These are phyloP conservation scores for Cinara cedri DNA, from an alignment of 2,888 invertebrate genomes.

Conservation along the genomic window DNA sequence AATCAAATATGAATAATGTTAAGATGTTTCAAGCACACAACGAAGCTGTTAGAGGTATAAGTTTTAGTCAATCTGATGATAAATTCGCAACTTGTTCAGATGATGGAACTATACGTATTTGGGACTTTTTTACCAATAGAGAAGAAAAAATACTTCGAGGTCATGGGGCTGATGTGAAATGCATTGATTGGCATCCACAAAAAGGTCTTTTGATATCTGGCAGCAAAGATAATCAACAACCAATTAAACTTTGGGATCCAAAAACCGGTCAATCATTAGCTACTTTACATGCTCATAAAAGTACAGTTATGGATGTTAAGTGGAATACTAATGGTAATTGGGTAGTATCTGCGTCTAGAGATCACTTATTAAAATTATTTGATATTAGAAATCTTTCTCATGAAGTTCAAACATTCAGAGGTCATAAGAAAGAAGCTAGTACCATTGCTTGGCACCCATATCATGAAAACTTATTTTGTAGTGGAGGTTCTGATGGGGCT, in stretches of 20 bases:
- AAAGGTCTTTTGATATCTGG: constrained; percentile 97
- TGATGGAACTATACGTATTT: constrained; percentile 97
- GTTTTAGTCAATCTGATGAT: constrained; percentile 98
- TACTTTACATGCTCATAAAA: constrained; percentile 93
- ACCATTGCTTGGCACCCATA: constrained; percentile 98
- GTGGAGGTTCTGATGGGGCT: constrained; percentile 98
- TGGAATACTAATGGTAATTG: constrained; percentile 99
- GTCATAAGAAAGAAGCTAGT: constrained; percentile 98
- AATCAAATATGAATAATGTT: constrained; percentile 99
- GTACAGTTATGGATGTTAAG: constrained; percentile 98
- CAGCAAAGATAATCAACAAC: constrained; percentile 99
- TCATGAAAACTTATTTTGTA: constrained; percentile 96
- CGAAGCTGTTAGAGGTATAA: constrained; percentile 98
- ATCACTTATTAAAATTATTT: constrained; percentile 96
- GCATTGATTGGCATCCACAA: constrained; percentile 99
- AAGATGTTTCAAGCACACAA: constrained; percentile 99
- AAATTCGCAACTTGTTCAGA: constrained; percentile 99
- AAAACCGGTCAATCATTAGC: constrained; percentile 93
- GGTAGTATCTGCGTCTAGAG: constrained; percentile 97
- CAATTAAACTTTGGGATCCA: constrained; percentile 99
- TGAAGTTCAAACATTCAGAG: constrained; percentile 96
- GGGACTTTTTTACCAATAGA: constrained; percentile 96
- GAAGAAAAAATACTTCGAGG: constrained; percentile 94
- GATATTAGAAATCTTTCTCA: constrained; percentile 94
- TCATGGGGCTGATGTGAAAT: constrained; percentile 98